Evolutionary conservation across 2,797 vertebrate genomes (phyloP).

Genomic region (Lepus townsendii): DNA sequence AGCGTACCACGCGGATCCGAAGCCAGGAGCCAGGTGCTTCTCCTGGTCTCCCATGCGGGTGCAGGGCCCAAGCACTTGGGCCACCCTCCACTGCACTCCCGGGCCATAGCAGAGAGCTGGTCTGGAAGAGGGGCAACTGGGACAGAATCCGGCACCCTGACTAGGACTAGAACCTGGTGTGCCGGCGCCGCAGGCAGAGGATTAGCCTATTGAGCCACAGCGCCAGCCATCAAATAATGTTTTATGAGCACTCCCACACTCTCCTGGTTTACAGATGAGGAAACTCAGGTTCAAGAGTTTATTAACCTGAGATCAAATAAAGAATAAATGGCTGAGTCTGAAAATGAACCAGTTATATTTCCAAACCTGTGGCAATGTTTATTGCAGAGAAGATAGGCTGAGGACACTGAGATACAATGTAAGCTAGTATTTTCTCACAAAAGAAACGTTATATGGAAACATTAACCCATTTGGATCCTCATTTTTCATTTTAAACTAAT

Average conservation of each 20-base stretch:
- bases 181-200: too few relatives aligned
- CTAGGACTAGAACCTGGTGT: too few relatives aligned
- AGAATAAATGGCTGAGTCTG: neutral
- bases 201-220: too few relatives aligned
- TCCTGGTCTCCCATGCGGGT: too few relatives aligned
- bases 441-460: neutral
- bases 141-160: too few relatives aligned
- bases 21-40: too few relatives aligned
- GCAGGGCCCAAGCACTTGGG: too few relatives aligned
- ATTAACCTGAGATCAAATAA: neutral
- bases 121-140: too few relatives aligned
- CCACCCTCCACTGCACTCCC: too few relatives aligned
- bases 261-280: neutral
- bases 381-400: neutral
- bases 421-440: neutral
- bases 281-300: neutral
- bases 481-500: neutral
- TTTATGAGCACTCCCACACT: neutral
- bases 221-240: neutral
- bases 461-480: neutral
- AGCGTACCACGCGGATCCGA: too few relatives aligned
- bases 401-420: neutral
- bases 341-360: constrained; percentile 21
- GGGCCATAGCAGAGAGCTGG: too few relatives aligned
- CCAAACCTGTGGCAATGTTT: neutral